These are phyloP conservation scores for Tetragnatha versicolor DNA, from an alignment of 1,140 invertebrate species.

Conservation along the genomic window DNA sequence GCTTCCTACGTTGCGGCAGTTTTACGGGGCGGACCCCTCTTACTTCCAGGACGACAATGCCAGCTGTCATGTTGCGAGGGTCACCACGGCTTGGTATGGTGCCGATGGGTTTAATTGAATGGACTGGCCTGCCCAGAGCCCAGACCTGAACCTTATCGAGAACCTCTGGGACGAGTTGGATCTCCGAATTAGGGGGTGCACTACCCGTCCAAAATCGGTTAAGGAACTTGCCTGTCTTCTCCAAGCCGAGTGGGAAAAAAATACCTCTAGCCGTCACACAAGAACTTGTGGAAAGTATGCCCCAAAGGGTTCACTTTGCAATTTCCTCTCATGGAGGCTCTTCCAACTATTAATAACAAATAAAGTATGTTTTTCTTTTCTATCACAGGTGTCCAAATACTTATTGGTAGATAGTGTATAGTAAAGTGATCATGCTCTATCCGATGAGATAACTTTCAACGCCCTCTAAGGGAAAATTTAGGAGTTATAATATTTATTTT, in stretches of 20 bases:
- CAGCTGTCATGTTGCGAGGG: not conserved
- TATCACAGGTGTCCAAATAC: no score
- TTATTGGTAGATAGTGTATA: no score
- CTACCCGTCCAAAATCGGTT: not conserved
- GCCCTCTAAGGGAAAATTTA: no score
- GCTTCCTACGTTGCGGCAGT: not conserved
- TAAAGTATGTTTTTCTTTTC: no score
- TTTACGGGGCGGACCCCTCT: not conserved
- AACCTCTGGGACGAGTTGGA: not conserved
- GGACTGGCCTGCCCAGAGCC: not conserved
- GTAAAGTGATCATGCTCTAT: no score
- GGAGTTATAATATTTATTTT: no score
- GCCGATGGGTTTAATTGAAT: not conserved
- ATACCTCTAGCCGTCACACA: not conserved
- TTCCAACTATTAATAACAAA: no score
- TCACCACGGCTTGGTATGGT: not conserved
- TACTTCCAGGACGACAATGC: slow-evolving; percentile 9
- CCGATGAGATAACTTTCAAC: no score
- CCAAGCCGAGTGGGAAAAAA: not conserved
- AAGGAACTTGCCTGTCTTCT: not conserved
- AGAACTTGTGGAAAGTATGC: not conserved
- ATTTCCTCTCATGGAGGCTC: no score
- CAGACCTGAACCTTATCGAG: not conserved
- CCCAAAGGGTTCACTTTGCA: no score
- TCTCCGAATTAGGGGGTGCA: not conserved